A percentile compares a stretch with the other conserved stretches of the same genome.
These are phyloP conservation scores for Moxostoma hubbsi DNA, from an alignment of 2,797 vertebrate genomes.

Conservation along the genomic window DNA sequence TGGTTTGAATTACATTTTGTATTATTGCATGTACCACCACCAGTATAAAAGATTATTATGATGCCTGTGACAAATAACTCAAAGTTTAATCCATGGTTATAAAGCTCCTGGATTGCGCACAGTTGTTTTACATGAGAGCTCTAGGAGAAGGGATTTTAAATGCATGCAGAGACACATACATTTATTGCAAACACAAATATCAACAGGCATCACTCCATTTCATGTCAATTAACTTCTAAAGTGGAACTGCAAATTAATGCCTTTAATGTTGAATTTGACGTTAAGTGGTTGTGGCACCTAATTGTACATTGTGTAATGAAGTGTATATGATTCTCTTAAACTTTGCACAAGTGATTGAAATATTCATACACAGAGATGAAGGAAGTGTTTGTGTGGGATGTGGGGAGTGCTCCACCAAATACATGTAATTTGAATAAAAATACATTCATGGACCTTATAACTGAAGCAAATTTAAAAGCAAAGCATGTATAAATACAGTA, in stretches of 20 bases:
- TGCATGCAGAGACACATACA: constrained; percentile 19
- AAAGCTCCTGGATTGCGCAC: not conserved
- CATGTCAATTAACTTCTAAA: constrained; percentile 41
- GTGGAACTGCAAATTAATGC: constrained; percentile 25
- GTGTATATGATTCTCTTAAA: constrained; percentile 43
- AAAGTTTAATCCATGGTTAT: no score
- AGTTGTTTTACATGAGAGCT: not conserved
- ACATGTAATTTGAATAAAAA: not conserved
- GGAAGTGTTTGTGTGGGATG: constrained; percentile 40
- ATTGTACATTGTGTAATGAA: constrained; percentile 47
- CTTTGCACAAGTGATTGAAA: constrained; percentile 31
- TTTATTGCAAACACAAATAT: constrained; percentile 38
- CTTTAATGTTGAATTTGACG: constrained; percentile 44
- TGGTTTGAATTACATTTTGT: constrained; percentile 46
- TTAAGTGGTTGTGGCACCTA: constrained; percentile 43
- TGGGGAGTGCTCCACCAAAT: not conserved
- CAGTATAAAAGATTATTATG: no score
- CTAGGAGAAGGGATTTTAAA: not conserved
- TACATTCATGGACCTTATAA: not conserved
- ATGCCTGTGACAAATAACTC: not conserved
- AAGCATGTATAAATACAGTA: not conserved
- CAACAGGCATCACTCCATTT: constrained; percentile 30
- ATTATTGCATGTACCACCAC: not conserved
- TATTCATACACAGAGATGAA: constrained; percentile 35
- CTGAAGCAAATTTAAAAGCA: not conserved